phyloP scores from a whole-genome alignment of 2,113 vertebrate genomes.

The Hyla sarda region DNA sequence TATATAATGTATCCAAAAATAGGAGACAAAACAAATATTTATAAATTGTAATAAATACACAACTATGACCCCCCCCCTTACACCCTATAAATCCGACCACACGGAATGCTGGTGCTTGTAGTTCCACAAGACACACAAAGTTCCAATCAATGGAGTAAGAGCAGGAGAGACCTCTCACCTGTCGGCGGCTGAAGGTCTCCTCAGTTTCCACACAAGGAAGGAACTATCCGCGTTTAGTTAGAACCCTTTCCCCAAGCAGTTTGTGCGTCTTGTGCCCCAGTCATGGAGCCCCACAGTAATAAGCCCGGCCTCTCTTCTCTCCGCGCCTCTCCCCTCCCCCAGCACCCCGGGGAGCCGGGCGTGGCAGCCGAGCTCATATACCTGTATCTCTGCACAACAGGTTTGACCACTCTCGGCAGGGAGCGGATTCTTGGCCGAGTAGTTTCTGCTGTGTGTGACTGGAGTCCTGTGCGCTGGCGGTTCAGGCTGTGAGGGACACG shows the following conservation, averaged over 20 bases:
- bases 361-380: not conserved
- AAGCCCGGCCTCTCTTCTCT: not conserved
- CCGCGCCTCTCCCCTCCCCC: constrained; percentile 15
- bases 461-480: constrained; percentile 23
- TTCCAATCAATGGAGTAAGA: not conserved
- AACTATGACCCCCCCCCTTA: not conserved
- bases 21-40: not conserved
- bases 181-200: not conserved
- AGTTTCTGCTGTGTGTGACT: not conserved
- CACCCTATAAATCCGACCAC: too few species aligned
- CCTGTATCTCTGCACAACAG: constrained; percentile 44
- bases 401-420: constrained; percentile 6
- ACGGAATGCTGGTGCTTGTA: not conserved
- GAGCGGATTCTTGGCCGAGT: not conserved
- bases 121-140: not conserved
- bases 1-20: not conserved
- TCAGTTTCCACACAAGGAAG: not conserved
- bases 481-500: not conserved
- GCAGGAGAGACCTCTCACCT: not conserved
- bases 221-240: not conserved
- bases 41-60: not conserved
- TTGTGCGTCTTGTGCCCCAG: not conserved
- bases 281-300: not conserved
- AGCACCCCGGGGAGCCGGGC: constrained; percentile 7
- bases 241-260: not conserved